These are phyloP conservation scores for Drosophila vallismaia DNA, from an alignment of 2,888 invertebrate genomes.

Conservation along the genomic window DNA sequence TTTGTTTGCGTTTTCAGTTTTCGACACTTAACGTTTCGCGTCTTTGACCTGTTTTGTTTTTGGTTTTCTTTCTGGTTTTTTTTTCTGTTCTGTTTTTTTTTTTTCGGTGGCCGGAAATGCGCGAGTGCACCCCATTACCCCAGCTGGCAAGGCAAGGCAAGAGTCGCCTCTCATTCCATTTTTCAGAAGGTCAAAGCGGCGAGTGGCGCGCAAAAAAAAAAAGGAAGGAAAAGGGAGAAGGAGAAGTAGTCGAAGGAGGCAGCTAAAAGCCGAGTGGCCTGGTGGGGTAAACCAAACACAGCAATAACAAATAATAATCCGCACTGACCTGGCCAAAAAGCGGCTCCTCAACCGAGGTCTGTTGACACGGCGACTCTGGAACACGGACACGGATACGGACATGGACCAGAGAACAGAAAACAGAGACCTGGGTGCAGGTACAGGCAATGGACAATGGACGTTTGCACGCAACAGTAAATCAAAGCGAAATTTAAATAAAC, in stretches of 20 bases:
- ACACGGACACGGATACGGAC: slow-evolving; percentile 2
- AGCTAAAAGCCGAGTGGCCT: neutral
- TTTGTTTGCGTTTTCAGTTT: slow-evolving; percentile 52
- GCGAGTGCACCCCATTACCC: slow-evolving; percentile 45
- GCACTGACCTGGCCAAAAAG: slow-evolving; percentile 36
- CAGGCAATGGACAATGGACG: neutral
- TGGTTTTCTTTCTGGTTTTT: slow-evolving; percentile 15
- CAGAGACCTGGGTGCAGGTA: no score
- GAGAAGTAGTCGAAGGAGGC: neutral
- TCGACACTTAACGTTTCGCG: slow-evolving; percentile 74
- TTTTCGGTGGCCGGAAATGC: slow-evolving; percentile 56
- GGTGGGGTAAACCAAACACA: slow-evolving; percentile 1
- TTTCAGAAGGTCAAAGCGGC: slow-evolving; percentile 46
- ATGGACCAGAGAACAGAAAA: no score
- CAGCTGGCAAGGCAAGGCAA: neutral
- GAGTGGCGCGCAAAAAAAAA: slow-evolving; percentile 6
- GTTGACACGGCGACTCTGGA: slow-evolving; percentile 8
- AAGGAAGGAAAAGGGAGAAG: no score
- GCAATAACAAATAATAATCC: slow-evolving; percentile 34
- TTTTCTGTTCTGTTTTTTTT: slow-evolving; percentile 57
- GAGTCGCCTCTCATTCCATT: neutral
- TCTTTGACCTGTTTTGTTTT: slow-evolving; percentile 36
- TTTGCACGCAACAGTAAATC: slow-evolving; percentile 36
- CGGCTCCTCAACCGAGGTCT: slow-evolving; percentile 12
- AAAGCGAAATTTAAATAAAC: slow-evolving; percentile 32